These are phyloP conservation scores for Otolemur crassicaudatus DNA, from an alignment of 2,797 vertebrate genomes.

Conservation along the genomic window DNA sequence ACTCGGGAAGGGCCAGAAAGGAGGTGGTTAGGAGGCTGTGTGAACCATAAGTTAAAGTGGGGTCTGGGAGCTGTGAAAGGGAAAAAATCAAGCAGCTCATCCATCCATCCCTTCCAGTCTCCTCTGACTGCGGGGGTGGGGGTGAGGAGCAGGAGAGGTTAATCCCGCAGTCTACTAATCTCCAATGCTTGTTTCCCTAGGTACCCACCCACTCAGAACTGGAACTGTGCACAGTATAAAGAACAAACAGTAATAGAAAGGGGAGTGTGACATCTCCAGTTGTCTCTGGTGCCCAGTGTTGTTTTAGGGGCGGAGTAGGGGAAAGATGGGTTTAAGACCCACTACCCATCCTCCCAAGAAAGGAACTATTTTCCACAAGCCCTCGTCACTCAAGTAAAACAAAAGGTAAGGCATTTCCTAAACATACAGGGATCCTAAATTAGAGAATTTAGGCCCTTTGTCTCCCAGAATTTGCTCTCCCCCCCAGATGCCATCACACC, in stretches of 20 bases:
- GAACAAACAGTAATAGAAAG: neutral
- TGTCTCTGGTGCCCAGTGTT: neutral
- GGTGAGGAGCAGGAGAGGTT: neutral
- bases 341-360: neutral
- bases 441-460: too few species aligned
- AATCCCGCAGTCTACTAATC: neutral
- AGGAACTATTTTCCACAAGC: neutral
- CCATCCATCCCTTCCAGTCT: neutral
- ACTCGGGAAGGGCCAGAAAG: neutral
- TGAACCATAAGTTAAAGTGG: slow-evolving; percentile 8
- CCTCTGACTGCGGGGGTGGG: neutral
- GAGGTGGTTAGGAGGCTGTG: neutral
- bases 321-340: neutral
- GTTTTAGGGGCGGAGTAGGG: neutral
- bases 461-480: too few species aligned
- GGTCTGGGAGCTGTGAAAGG: slow-evolving; percentile 3
- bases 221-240: neutral
- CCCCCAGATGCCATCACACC: neutral
- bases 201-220: neutral
- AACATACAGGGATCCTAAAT: neutral
- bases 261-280: neutral
- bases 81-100: neutral
- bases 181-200: neutral
- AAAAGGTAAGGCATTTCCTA: neutral
- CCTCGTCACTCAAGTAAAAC: neutral